These are phyloP conservation scores for Halichoeres trimaculatus DNA, from an alignment of 2,113 vertebrate species.

Conservation along the genomic window DNA sequence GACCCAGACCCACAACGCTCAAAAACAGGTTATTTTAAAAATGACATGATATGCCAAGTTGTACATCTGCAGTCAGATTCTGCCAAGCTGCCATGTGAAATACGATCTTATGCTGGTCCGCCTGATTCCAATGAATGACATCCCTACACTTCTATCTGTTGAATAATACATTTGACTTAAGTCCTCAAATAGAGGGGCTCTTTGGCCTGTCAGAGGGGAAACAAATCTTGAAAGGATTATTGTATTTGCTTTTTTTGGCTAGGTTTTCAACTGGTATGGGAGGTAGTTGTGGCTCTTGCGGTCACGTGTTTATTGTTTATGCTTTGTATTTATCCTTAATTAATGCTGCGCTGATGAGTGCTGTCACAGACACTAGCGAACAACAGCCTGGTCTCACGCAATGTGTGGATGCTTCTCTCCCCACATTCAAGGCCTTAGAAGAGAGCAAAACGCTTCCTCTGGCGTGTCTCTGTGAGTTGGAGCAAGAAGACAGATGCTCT, in stretches of 20 bases:
- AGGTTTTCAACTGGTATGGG: constrained; percentile 64
- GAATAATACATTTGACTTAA: constrained; percentile 68
- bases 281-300: constrained; percentile 78
- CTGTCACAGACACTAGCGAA: constrained; percentile 74
- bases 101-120: constrained; percentile 61
- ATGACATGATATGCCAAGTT: constrained; percentile 82
- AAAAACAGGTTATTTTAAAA: constrained; percentile 80
- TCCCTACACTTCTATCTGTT: constrained; percentile 72
- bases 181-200: constrained; percentile 31
- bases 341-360: constrained; percentile 80
- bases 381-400: constrained; percentile 80
- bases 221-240: constrained; percentile 85
- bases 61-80: constrained; percentile 85
- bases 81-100: constrained; percentile 80
- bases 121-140: constrained; percentile 78
- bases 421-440: constrained; percentile 65
- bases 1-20: constrained; percentile 65
- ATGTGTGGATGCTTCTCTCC: constrained; percentile 69
- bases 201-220: constrained; percentile 50
- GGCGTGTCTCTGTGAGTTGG: constrained; percentile 53
- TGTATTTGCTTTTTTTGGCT: constrained; percentile 79
- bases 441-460: constrained; percentile 61
- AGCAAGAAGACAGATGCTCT: constrained; percentile 74
- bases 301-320: constrained; percentile 83
- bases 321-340: constrained; percentile 83